Conservation (phyloP, 2,113 vertebrate species). For the Poeciliopsis retropinna region DNA sequence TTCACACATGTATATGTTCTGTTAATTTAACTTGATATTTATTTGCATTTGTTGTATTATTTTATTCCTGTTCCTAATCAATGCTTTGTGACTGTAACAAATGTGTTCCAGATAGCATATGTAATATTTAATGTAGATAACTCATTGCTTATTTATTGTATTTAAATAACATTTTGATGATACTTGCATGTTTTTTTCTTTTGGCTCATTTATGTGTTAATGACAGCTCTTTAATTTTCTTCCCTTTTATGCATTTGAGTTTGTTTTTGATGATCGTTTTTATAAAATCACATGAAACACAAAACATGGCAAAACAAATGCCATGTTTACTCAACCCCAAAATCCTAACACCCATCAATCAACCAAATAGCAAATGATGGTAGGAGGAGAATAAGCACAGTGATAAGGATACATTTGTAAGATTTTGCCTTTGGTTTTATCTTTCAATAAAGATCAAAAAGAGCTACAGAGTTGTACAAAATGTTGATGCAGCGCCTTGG, state of each 20-base stretch:
- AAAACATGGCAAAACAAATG: not conserved
- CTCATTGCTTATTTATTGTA: not conserved
- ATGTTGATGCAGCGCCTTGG: not conserved
- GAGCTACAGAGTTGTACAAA: not conserved
- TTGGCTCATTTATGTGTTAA: not conserved
- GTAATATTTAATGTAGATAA: not conserved
- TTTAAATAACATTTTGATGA: not conserved
- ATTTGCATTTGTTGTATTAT: not conserved
- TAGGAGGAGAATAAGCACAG: not conserved
- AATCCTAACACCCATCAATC: not conserved
- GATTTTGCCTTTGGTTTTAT: not conserved
- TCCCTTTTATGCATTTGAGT: not conserved
- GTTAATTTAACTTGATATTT: not conserved
- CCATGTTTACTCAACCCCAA: not conserved
- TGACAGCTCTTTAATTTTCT: not conserved
- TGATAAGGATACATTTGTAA: not conserved
- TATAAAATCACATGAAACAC: not conserved
- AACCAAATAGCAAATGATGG: not conserved
- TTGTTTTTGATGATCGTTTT: not conserved
- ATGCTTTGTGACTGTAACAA: not conserved
- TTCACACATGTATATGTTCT: not conserved
- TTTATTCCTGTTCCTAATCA: not conserved
- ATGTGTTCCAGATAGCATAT: not conserved
- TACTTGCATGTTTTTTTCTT: not conserved
- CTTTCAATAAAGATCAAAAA: not conserved